Evolutionary conservation across 92 coral and sea anemone species (phyloP).

Genomic region (Epizoanthus scotinus): DNA sequence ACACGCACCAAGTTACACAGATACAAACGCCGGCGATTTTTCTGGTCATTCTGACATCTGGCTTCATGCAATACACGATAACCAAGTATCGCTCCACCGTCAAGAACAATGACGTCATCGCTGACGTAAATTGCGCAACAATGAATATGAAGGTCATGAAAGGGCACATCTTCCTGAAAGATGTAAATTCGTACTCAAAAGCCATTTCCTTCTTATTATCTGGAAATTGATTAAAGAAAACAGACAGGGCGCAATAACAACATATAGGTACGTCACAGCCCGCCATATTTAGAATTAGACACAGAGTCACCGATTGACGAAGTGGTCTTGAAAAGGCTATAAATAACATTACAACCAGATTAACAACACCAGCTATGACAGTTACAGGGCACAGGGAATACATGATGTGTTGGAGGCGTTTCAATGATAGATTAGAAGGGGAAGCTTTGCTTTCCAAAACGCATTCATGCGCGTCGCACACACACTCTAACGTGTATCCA

Average conservation of each 20-base stretch:
- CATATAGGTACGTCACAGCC: too few species aligned
- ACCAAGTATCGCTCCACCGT: constrained; percentile 66
- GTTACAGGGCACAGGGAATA: too few species aligned
- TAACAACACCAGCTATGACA: too few species aligned
- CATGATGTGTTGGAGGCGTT: too few species aligned
- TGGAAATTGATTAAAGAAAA: constrained; percentile 18
- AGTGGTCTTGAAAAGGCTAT: too few species aligned
- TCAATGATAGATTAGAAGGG: too few species aligned
- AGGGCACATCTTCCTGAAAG: constrained; percentile 34
- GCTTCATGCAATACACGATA: constrained; percentile 66
- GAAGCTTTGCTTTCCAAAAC: too few species aligned
- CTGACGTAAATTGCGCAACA: constrained; percentile 51
- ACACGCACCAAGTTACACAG: constrained; percentile 44
- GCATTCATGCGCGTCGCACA: too few species aligned
- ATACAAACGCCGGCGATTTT: constrained; percentile 23
- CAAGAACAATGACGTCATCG: constrained; percentile 53
- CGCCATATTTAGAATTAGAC: too few species aligned
- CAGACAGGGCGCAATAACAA: not conserved
- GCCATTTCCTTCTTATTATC: not conserved
- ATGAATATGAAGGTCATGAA: constrained; percentile 60
- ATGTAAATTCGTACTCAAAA: not conserved
- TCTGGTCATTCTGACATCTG: constrained; percentile 43
- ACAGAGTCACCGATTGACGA: too few species aligned
- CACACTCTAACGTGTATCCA: too few species aligned
- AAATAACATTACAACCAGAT: too few species aligned